Percentiles rank a stretch among this genome's conserved stretches.
phyloP scores from a whole-genome alignment of 2,888 invertebrate genomes.

The Pristionchus maxplancki region DNA sequence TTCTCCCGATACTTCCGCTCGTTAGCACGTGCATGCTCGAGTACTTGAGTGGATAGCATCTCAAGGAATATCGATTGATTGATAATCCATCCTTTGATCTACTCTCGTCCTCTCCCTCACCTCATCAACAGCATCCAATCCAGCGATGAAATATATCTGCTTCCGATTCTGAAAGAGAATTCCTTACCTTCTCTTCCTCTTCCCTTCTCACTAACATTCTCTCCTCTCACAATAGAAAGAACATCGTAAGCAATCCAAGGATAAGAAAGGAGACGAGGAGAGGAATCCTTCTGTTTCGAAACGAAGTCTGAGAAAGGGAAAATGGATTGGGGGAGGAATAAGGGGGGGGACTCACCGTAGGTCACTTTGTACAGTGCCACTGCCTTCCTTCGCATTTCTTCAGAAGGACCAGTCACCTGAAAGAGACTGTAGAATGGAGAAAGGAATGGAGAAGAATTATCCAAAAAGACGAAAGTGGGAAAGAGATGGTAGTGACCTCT shows the following conservation, averaged over 20 bases:
- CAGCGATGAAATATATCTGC: neutral
- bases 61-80: neutral
- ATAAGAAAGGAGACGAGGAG: conserved; percentile 64
- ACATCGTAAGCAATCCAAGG: conserved; percentile 72
- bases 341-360: conserved; percentile 35
- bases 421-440: too few species aligned
- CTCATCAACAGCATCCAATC: conserved; percentile 45
- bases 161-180: neutral
- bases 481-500: conserved; percentile 1
- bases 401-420: neutral
- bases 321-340: too few species aligned
- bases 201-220: conserved; percentile 24
- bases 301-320: conserved; percentile 14
- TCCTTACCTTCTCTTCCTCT: neutral
- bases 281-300: conserved; percentile 17
- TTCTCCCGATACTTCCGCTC: neutral
- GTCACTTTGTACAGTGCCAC: conserved; percentile 37
- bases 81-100: neutral
- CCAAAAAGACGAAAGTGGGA: too few species aligned
- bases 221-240: conserved; percentile 58
- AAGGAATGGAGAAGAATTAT: too few species aligned
- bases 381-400: conserved; percentile 40
- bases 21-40: neutral
- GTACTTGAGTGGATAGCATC: conserved; percentile 12
- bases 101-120: neutral